Evolutionary conservation across 2,113 vertebrate genomes (phyloP).

Genomic region (Passer montanus): DNA sequence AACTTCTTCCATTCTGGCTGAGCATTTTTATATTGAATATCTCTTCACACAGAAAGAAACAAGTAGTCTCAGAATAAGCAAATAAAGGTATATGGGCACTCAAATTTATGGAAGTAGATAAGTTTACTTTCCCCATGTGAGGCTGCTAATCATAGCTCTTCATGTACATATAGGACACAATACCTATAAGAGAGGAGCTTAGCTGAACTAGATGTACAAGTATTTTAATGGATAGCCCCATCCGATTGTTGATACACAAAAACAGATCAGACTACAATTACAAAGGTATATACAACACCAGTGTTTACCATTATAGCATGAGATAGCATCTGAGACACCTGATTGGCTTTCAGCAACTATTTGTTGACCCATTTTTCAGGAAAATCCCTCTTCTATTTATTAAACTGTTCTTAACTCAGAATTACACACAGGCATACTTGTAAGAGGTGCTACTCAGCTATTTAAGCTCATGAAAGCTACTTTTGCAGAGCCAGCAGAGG

Average conservation of each 20-base stretch:
- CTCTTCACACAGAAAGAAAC: background rate
- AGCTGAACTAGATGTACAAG: background rate
- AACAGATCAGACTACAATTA: slow-evolving; percentile 49
- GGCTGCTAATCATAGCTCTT: background rate
- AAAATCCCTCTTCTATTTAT: background rate
- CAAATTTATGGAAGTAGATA: background rate
- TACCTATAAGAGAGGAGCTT: background rate
- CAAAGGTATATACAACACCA: slow-evolving; percentile 58
- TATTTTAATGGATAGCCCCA: background rate
- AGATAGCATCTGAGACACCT: slow-evolving; percentile 64
- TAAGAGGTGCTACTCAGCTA: background rate
- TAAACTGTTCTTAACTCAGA: background rate
- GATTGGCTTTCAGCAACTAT: slow-evolving; percentile 59
- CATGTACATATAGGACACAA: background rate
- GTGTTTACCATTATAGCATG: slow-evolving; percentile 37
- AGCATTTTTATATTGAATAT: background rate
- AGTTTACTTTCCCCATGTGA: fast-evolving
- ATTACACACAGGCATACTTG: background rate
- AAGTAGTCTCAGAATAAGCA: background rate
- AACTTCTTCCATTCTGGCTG: background rate
- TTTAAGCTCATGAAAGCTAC: background rate
- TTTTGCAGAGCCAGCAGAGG: slow-evolving; percentile 63
- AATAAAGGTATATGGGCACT: background rate
- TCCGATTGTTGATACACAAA: background rate
- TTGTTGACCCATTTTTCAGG: slow-evolving; percentile 58